Percentiles rank a stretch among this genome's conserved stretches.
Conservation (phyloP, 2,888 invertebrate species). For the Stenurella melanura region DNA sequence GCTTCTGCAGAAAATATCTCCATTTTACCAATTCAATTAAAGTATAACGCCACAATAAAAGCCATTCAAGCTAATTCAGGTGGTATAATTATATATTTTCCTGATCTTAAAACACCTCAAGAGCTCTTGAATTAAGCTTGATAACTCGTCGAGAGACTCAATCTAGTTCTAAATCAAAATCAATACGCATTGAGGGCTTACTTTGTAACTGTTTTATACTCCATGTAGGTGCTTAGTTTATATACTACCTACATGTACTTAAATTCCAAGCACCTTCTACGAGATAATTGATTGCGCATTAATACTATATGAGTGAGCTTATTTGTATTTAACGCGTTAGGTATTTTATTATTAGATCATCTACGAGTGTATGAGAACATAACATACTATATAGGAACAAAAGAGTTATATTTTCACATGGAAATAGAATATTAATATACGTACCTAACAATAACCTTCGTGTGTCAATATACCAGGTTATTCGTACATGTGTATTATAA, state of each 20-base stretch:
- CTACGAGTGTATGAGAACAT: background rate
- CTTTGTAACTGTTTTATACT: slow-evolving; percentile 8
- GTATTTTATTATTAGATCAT: background rate
- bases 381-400: too few species aligned
- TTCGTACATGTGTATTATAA: too few species aligned
- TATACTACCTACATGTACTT: background rate
- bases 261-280: background rate
- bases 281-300: slow-evolving; percentile 6
- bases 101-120: background rate
- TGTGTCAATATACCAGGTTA: too few species aligned
- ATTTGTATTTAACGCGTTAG: background rate
- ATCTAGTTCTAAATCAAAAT: background rate
- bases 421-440: too few species aligned
- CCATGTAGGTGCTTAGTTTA: background rate
- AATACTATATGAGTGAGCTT: background rate
- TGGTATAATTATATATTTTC: background rate
- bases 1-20: too few species aligned
- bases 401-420: too few species aligned
- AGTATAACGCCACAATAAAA: background rate
- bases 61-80: slow-evolving; percentile 18
- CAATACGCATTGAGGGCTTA: slow-evolving; percentile 12
- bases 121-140: background rate
- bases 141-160: slow-evolving; percentile 3
- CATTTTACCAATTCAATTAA: background rate
- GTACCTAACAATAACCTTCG: too few species aligned